These are phyloP conservation scores for Danionella dracula DNA, from an alignment of 2,797 vertebrate genomes.

Conservation along the genomic window DNA sequence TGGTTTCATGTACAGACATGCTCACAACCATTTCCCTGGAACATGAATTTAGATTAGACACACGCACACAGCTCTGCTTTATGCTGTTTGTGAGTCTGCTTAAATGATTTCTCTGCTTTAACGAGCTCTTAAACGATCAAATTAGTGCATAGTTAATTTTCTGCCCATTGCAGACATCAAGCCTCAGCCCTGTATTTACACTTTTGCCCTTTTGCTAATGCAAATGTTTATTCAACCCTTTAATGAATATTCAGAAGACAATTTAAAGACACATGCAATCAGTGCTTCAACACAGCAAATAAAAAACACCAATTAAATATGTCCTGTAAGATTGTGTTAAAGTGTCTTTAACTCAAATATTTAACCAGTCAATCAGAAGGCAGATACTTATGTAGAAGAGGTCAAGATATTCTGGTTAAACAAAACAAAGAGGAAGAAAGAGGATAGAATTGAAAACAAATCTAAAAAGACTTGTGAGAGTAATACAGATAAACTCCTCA, in stretches of 20 bases:
- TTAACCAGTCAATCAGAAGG: background rate
- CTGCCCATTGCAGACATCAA: background rate
- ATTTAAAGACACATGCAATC: background rate
- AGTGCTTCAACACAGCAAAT: background rate
- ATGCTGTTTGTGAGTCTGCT: background rate
- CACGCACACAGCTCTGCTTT: background rate
- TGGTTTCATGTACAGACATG: background rate
- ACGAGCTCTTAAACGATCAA: background rate
- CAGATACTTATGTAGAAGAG: too few relatives aligned
- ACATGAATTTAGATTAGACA: background rate
- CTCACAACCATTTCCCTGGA: background rate
- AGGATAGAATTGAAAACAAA: too few relatives aligned
- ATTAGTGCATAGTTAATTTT: slow-evolving; percentile 13
- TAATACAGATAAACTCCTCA: too few relatives aligned
- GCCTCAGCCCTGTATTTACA: background rate
- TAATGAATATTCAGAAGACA: background rate
- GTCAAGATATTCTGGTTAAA: too few relatives aligned
- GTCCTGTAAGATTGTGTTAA: background rate
- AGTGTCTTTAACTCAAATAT: background rate
- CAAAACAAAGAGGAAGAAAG: too few relatives aligned
- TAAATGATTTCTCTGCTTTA: background rate
- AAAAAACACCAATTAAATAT: background rate
- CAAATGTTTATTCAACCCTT: background rate
- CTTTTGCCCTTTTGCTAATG: slow-evolving; percentile 8
- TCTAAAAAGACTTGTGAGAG: too few relatives aligned